Evolutionary conservation across 2,113 vertebrate species (phyloP), one percentile per base, ranked within the genome.

Genomic region (Oplegnathus fasciatus): DNA sequence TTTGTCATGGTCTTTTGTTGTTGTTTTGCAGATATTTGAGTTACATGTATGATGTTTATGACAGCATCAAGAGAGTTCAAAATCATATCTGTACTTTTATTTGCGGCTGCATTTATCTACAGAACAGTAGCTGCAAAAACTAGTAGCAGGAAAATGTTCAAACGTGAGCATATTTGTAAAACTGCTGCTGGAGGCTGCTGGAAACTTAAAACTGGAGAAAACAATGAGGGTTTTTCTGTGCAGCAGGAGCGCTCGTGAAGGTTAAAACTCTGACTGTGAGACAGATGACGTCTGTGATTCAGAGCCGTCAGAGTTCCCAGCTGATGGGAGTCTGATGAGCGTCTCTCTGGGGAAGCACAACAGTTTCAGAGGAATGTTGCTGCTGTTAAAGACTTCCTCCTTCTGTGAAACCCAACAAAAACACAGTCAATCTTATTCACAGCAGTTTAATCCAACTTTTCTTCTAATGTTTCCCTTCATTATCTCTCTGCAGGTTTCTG

Each of bases 401-500:
- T 37, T 20, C n/a, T 60, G 30, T 13, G 17, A 64, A 73, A 74
- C 6, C 2, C 37, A 48, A 71, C 79, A 57, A 74, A 52, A 37
- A 37, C 34, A 37, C 44, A 20, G 50, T 13, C 64, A 13, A 11
- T n/a, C 66, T 30, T 44, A 13, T 10, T 73, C 34, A 6, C 64
- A 24, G 52, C 61, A 46, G 14, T 14, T 71, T 65, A 26, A 54
- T 42, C n/a, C 4, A 17, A 14, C 32, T 54, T 6, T 24, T 28
- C 37, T 46, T 55, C 18, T 18, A 52, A 24, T 6, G 28, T 28
- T 55, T 78, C 20, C 54, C 22, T 55, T 77, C 20, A 4, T 69
- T 55, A 2, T 72, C 14, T n/a, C 55, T 60, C 83, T 60, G n/a
- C 87, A 94, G 93, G 86, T 88, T 62, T 93, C 92, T 4, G 93